Evolutionary conservation across 2,888 invertebrate genomes (phyloP), one percentile per base, ranked within the genome.

Genomic region (Agriotes lineatus): DNA sequence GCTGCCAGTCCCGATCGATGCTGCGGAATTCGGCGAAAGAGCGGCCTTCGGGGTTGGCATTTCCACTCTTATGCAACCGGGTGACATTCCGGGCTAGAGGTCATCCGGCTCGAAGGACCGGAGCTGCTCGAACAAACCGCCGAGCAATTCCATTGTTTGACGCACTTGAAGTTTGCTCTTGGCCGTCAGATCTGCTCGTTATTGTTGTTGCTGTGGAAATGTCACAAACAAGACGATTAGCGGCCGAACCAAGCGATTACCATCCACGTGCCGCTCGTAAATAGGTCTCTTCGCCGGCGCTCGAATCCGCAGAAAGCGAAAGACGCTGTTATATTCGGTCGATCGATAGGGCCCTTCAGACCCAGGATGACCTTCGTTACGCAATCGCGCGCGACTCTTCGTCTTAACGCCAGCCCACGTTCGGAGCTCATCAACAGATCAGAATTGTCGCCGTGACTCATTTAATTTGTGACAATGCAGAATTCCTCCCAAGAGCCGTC

Each of bases 31-130:
- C n/a, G n/a, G n/a, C n/a, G n/a, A n/a, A 39, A 3, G 25, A 16
- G 74, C 75, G 79, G 73, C 80, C 80, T 80, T 80, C 79, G 74
- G 77, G 77, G 74, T 78, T 77, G 78, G 77, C 77, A 77, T 70
- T 74, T 75, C 73, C 76, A 72, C 69, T 69, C 71, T 79, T 80
- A 78, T 75, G 76, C 74, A 79, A 80, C 76, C 75, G 74, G 77
- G 72, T 79, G 79, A 79, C 80, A 80, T 80, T 80, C 79, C 78
- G 74, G 67, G 70, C 78, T 77, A 74, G 78, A 80, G 81, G 81
- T 79, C 80, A 76, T 69, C 76, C 45, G 64, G 73, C 69, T 69
- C 12, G 14, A 57, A 12, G 14, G 9, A 25, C 20, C 33, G 30
- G 48, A 67, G 67, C 67, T 61, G 48, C 67, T 61, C 60, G 67